Evolutionary conservation across 2,888 invertebrate species (phyloP), one percentile per base, ranked within the genome.

Genomic region (Tromatobia lineatoria): DNA sequence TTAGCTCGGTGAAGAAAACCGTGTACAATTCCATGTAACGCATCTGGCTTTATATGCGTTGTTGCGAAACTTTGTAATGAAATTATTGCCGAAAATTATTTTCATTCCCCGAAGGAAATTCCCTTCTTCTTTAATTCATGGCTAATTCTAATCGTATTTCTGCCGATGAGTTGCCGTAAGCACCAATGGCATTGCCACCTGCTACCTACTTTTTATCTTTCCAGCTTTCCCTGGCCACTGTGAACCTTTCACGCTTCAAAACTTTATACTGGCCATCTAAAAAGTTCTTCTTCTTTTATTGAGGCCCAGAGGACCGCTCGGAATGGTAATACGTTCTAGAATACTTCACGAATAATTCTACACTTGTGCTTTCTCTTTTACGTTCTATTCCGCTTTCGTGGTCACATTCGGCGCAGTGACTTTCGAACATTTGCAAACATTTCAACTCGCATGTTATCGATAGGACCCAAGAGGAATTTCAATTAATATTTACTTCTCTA

Each of bases 261-360:
- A 83, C 66, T 83, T 80, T 80, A 29, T 47, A 54, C 47, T 25
- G 47, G 57, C 50, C 8, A 54, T 47, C 64, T 25, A 64, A 78
- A 78, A 84, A 81, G 74, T 77, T 84, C 1, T 47, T 38, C 71
- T 75, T 75, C 77, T n/a, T n/a, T n/a, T 67, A 64, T 75, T 75
- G 82, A 61, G 66, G 10, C 78, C 52, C 57, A 38, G 50, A 85
- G 64, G 66, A 66, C 25, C 82, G 64, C 75, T 52, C 25, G 75
- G 38, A 54, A 85, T 82, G 82, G 82, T 85, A 85, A 82, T 85
- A 52, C 75, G 52, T 79, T 67, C 23, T 61, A 64, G 69, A 77
- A 47, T 73, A 82, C 67, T 75, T 50, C 59, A 66, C 47, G 64
- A 75, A 54, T 59, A 75, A 15, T 82, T 82, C 71, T 23, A 59